These are phyloP conservation scores for Lepisosteus osseus DNA, from an alignment of 2,113 vertebrate species.

Conservation along the genomic window DNA sequence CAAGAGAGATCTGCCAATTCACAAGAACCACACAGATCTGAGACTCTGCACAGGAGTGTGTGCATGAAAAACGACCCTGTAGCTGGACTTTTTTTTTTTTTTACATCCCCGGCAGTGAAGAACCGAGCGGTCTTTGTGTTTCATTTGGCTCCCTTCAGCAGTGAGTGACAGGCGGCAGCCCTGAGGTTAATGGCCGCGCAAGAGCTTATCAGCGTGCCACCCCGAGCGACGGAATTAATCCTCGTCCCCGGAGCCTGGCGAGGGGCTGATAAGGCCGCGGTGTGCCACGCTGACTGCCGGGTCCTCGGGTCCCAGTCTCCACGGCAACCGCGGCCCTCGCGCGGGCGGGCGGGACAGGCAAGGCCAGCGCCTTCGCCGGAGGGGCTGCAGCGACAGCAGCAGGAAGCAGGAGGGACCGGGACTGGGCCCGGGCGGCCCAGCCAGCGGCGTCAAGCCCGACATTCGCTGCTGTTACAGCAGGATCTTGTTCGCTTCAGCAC, in stretches of 20 bases:
- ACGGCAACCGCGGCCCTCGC: background rate
- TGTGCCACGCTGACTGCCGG: background rate
- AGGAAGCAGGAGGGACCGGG: no score
- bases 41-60: background rate
- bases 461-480: slow-evolving; percentile 14
- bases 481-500: slow-evolving; percentile 54
- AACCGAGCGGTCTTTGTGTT: background rate
- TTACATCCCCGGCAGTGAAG: slow-evolving; percentile 19
- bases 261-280: slow-evolving; percentile 2
- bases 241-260: background rate
- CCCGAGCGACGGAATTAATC: slow-evolving; percentile 10
- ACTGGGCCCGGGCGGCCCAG: no score
- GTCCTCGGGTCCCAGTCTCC: background rate
- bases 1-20: no score
- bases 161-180: background rate
- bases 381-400: background rate
- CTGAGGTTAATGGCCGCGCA: background rate
- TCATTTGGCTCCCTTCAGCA: background rate
- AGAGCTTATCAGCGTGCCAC: background rate
- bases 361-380: background rate
- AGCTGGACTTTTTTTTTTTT: background rate
- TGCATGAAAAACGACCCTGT: background rate
- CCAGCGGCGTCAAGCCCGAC: no score
- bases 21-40: no score
- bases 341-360: background rate